A percentile compares a stretch with the other conserved stretches of the same genome.
These are phyloP conservation scores for Heterochromis multidens DNA, from an alignment of 2,113 vertebrate species.

Conservation along the genomic window DNA sequence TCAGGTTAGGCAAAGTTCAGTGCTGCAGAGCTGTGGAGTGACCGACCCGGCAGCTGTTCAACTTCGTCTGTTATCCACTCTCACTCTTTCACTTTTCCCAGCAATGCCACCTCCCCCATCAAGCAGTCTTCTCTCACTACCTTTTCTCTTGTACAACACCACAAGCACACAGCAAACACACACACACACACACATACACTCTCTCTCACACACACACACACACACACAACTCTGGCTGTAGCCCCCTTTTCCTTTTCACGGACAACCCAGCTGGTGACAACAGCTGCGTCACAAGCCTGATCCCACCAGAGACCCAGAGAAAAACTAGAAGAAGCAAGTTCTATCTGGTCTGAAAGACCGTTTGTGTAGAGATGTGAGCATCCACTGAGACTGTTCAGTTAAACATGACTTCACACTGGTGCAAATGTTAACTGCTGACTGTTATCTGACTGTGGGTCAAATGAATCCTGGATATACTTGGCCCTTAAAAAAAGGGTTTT, in stretches of 20 bases:
- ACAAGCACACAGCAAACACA: background rate
- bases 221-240: background rate
- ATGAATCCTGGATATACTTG: background rate
- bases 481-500: background rate
- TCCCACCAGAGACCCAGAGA: conserved; percentile 21
- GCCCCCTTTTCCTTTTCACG: conserved; percentile 16
- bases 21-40: conserved; percentile 5
- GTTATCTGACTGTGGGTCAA: background rate
- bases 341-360: conserved; percentile 21
- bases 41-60: conserved; percentile 57
- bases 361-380: background rate
- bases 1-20: conserved; percentile 39
- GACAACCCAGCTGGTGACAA: conserved; percentile 52
- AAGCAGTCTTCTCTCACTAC: conserved; percentile 2
- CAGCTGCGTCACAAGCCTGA: conserved; percentile 51
- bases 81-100: conserved; percentile 56
- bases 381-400: background rate
- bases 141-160: background rate
- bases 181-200: background rate
- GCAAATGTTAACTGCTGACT: background rate
- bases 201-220: background rate
- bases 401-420: background rate
- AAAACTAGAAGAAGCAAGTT: conserved; percentile 29
- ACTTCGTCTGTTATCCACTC: conserved; percentile 12
- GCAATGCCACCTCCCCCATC: conserved; percentile 17